phyloP scores from a whole-genome alignment of 2,797 vertebrate species.

The Channallabes apus region DNA sequence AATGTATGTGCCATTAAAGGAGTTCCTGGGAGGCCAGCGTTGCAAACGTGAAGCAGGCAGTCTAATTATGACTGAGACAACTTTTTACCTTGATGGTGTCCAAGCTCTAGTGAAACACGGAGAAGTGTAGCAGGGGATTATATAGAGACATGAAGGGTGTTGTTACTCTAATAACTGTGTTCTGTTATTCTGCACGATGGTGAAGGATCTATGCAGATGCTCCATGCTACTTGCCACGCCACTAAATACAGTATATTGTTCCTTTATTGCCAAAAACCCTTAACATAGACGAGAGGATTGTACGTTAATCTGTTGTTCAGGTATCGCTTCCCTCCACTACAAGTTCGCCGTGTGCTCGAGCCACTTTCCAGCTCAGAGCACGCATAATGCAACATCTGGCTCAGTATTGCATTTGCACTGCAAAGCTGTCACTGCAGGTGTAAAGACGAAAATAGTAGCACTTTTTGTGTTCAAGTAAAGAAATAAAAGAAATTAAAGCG shows the following conservation, averaged over 20 bases:
- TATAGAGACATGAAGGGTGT: no score
- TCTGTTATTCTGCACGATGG: no score
- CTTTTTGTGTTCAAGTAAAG: background rate
- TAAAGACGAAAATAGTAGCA: background rate
- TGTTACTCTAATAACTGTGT: no score
- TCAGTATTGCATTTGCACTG: background rate
- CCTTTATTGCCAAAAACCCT: background rate
- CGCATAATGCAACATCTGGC: conserved; percentile 1
- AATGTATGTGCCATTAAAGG: no score
- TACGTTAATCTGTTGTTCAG: background rate
- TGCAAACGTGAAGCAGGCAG: no score
- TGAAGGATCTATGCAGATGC: background rate
- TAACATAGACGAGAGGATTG: background rate
- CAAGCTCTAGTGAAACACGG: no score
- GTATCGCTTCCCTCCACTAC: background rate
- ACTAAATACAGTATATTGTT: background rate
- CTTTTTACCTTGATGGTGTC: no score
- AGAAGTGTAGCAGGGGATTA: no score
- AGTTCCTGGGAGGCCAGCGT: no score
- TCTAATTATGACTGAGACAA: no score
- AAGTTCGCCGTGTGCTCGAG: background rate
- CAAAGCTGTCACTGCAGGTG: background rate
- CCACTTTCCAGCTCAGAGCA: background rate
- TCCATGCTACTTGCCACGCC: background rate
- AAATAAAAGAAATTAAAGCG: background rate